Evolutionary conservation across 2,888 invertebrate genomes (phyloP).

Genomic region (Heliconius erato): DNA sequence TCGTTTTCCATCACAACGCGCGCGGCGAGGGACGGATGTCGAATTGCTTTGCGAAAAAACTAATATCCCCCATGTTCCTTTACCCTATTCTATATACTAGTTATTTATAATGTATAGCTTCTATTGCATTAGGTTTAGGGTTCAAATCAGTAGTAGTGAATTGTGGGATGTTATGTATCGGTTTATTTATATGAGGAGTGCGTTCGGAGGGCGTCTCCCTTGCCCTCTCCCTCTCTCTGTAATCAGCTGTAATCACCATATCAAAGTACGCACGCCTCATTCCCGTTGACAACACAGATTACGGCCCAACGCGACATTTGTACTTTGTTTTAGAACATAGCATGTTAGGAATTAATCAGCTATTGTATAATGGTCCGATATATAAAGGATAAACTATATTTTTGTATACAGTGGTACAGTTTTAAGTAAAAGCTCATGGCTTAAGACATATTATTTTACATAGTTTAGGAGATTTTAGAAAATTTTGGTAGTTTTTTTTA

Average conservation of each 20-base stretch:
- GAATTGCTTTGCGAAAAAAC: constrained; percentile 76
- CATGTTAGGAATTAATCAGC: constrained; percentile 47
- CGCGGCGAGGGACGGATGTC: constrained; percentile 67
- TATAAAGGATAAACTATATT: not conserved
- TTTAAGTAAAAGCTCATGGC: not conserved
- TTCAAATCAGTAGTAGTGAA: constrained; percentile 44
- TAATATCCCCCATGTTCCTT: constrained; percentile 80
- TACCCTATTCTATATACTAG: constrained; percentile 60
- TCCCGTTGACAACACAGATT: constrained; percentile 83
- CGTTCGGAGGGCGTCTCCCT: constrained; percentile 74
- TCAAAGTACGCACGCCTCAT: constrained; percentile 85
- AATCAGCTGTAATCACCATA: constrained; percentile 86
- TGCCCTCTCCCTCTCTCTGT: constrained; percentile 69
- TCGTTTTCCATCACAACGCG: constrained; percentile 80
- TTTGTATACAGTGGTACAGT: not conserved
- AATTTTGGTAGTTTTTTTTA: not conserved
- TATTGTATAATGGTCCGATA: not conserved
- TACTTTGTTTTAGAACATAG: constrained; percentile 51
- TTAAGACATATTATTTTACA: not conserved
- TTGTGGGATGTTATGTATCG: constrained; percentile 65
- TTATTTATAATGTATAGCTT: constrained; percentile 47
- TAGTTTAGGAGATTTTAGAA: too few relatives aligned
- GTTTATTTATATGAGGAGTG: constrained; percentile 84
- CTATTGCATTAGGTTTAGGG: constrained; percentile 67
- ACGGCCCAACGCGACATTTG: constrained; percentile 57